Base-by-base conservation (phyloP, 2,797 vertebrate genomes). In the Agapornis canus region DNA sequence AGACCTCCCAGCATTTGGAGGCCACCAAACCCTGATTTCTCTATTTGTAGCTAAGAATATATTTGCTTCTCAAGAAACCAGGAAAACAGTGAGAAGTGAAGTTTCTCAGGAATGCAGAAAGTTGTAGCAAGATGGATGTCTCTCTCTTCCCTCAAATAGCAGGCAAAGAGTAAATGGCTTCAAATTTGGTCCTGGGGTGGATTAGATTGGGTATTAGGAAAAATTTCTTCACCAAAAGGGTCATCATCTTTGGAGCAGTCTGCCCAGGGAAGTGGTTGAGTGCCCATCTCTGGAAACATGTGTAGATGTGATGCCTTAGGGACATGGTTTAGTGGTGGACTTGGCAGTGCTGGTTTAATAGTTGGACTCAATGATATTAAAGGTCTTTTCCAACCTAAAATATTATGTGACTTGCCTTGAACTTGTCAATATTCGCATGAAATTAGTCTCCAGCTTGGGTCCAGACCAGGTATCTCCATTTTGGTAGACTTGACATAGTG, bases 1-100 rank as follows among this genome's bases (percentile, higher is more conserved):
- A 92, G 90, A 95, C 95, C 87, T 95, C 90, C 79, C 93, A 90
- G 87, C 32, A 48, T 85, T 59, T 90, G 76, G 35, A 39, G 59
- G 77, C 72, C 63, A 69, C 57, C 70, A 90, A 92, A 76, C 75
- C 57, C 52, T 89, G 61, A 54, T 77, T 88, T 83, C 76, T 81
- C 9, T 66, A 81, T 78, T 65, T 85, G 27, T 79, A 81, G 69
- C 57, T 32, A 51, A 78, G 69, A 83, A 65, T 59, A 40, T 49
- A 63, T 85, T 59, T 88, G 90, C 63, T 49, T 94, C 59, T 47
- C 48, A 63, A 91, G 76, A 82, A 92, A 66, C 20, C 39, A 72
- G 45, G 15, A 91, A 75, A 71, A 75, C 8, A 32, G 13, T 42
- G 57, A 92, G 48, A 83, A 88, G 29, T 71, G 21, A 49, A 52